Base-by-base conservation (phyloP, 2,888 invertebrate species). In the Adineta ricciae region DNA sequence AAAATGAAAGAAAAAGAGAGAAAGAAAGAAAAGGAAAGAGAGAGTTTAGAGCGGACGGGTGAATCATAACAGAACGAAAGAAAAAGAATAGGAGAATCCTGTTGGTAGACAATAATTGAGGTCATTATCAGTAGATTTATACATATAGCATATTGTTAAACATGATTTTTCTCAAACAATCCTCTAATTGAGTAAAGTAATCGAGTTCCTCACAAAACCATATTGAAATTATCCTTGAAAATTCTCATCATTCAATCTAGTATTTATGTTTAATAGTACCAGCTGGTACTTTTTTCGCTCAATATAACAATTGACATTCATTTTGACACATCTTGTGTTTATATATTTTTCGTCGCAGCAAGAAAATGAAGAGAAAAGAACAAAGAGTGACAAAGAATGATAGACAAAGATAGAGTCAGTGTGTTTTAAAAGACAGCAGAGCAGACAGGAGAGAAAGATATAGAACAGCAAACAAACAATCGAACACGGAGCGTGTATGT, bases 351-450 rank as follows among this genome's bases (percentile, higher is more conserved):
- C 64, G 64, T 64, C 64, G 64, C 64, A 64, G 64, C 64, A 64
- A 64, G 64, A 64, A 32, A 32, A 64, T 27, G 64, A 64, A 64
- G 64, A 64, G 5, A 64, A 64, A 64, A 64, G 32, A 36, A 11
- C 1, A 50, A 19, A 50, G 50, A 16, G 11, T 19, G 19, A 32
- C 14, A 32, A 19, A 64, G 32, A 64, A 64, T 16, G 32, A 64
- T 14, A 32, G 64, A 64, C 64, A 64, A 64, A 64, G 64, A 64
- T 27, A 64, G 32, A 64, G 32, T 64, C 32, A 64, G 64, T 64
- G n/a, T n/a, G 64, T 64, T 64, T 64, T 64, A 64, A 64, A 64
- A 64, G 32, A 64, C 64, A 64, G 64, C 64, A 64, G 64, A 64
- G 32, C 64, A 64, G 27, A 64, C 64, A 64, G 19, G 32, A 64